Evolutionary conservation across 2,797 vertebrate species (phyloP).

Genomic region (Natrix natrix): DNA sequence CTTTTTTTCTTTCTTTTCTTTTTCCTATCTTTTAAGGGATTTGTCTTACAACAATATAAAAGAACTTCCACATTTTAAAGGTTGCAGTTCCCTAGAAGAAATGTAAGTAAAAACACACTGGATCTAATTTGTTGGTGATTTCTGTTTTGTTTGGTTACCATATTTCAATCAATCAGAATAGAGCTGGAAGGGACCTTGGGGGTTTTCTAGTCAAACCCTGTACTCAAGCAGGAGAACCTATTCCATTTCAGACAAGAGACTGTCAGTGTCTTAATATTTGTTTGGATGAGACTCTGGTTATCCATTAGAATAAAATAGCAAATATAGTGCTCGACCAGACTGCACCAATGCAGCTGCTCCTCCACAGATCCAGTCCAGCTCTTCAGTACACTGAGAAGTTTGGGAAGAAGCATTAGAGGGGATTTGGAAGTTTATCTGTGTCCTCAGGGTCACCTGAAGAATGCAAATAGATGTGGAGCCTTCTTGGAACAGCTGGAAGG

Average conservation of each 20-base stretch:
- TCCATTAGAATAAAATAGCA: neutral
- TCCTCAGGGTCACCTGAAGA: neutral
- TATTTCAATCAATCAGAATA: neutral
- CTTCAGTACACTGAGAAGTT: neutral
- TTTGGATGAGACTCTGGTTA: neutral
- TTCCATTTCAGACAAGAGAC: neutral
- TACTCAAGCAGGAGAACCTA: neutral
- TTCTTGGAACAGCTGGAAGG: neutral
- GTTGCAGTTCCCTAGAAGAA: conserved; percentile 88
- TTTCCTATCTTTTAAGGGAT: conserved; percentile 77
- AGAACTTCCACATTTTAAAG: conserved; percentile 85
- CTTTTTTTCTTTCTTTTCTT: conserved; percentile 22
- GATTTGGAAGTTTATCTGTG: neutral
- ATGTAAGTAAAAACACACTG: conserved; percentile 80
- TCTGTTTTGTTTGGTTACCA: neutral
- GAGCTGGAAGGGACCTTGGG: neutral
- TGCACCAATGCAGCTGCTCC: neutral
- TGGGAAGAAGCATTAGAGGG: neutral
- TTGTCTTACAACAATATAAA: conserved; percentile 92
- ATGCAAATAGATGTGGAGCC: neutral
- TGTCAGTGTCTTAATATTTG: neutral
- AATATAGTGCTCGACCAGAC: neutral
- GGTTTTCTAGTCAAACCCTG: neutral
- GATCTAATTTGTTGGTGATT: neutral
- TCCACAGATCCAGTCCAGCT: neutral